These are phyloP conservation scores for Macrosiphum euphorbiae DNA, from an alignment of 2,888 invertebrate genomes.

Conservation along the genomic window DNA sequence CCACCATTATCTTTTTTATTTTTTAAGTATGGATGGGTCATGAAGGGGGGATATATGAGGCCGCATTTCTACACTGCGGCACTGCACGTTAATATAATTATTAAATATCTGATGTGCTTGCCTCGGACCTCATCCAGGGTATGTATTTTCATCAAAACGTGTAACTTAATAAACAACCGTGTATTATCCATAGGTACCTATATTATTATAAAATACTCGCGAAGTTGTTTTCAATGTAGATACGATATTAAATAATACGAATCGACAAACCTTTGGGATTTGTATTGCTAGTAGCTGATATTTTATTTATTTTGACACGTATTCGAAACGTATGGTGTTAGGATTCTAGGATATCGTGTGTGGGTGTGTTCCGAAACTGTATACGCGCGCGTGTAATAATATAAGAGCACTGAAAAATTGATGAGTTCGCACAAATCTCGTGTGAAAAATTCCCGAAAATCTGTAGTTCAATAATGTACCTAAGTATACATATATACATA, in stretches of 20 bases:
- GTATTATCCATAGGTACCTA: too few species aligned
- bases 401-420: background rate
- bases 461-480: background rate
- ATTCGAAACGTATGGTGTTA: background rate
- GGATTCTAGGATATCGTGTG: background rate
- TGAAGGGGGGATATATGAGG: too few species aligned
- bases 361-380: background rate
- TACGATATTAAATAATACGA: background rate
- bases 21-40: too few species aligned
- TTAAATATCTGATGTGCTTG: too few species aligned
- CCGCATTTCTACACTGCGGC: too few species aligned
- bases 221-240: background rate
- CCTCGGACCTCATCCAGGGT: too few species aligned
- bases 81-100: too few species aligned
- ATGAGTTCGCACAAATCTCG: constrained; percentile 20
- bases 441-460: background rate
- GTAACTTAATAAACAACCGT: background rate
- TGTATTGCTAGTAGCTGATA: background rate
- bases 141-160: too few species aligned
- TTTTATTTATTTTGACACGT: background rate
- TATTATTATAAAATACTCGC: background rate
- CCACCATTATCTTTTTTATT: too few species aligned
- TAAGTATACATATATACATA: background rate
- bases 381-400: background rate
- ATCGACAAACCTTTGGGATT: background rate